Percentiles rank a stretch among this genome's conserved stretches.
Evolutionary conservation across 2,888 invertebrate species (phyloP).

Genomic region (Leucoptera coffeella): DNA sequence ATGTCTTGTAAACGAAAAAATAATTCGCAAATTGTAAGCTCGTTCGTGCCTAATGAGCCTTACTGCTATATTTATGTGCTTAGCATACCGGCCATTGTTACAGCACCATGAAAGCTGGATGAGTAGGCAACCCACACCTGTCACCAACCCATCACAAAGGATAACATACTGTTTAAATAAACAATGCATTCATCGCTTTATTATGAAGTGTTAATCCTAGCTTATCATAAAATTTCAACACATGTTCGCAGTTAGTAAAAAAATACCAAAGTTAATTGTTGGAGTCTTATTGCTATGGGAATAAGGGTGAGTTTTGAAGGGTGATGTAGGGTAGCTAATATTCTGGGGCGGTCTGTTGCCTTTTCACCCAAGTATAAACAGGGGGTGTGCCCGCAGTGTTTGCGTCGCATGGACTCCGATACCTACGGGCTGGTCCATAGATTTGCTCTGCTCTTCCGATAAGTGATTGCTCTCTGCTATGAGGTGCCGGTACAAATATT

Average conservation of each 20-base stretch:
- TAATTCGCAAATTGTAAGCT: no score
- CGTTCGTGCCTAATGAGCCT: no score
- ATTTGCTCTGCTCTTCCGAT: conserved; percentile 21
- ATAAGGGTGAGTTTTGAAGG: conserved; percentile 26
- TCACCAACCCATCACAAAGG: conserved; percentile 24
- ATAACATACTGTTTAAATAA: conserved; percentile 46
- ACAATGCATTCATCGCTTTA: conserved; percentile 48
- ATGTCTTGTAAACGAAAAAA: no score
- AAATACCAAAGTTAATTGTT: conserved; percentile 10
- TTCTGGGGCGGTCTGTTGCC: conserved; percentile 51
- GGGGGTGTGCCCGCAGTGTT: conserved; percentile 43
- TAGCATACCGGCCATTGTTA: no score
- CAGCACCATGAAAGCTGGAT: conserved; percentile 23
- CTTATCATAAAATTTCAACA: conserved; percentile 54
- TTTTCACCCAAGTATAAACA: conserved; percentile 54
- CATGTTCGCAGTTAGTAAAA: conserved; percentile 48
- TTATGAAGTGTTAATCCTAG: conserved; percentile 52
- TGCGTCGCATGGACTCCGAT: no score
- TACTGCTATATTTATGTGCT: no score
- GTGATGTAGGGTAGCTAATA: conserved; percentile 51
- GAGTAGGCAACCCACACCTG: conserved; percentile 38
- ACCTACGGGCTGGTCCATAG: no score
- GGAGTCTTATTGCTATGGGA: not conserved
- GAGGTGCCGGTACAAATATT: no score
- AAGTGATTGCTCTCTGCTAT: no score